Conservation (phyloP, 2,888 invertebrate genomes). For the Euclidia mi region DNA sequence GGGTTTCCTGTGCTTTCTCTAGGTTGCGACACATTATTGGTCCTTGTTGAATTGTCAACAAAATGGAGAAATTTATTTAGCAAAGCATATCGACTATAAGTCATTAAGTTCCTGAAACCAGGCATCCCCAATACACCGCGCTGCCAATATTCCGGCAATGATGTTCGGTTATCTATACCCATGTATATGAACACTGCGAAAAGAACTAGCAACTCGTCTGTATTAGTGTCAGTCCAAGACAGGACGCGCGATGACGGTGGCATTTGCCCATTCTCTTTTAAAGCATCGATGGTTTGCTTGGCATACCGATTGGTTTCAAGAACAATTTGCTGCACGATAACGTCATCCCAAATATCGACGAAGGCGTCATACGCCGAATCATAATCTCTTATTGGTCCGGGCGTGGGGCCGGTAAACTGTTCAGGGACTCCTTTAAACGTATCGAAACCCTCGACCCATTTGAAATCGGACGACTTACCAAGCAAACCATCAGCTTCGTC, state of each 20-base stretch:
- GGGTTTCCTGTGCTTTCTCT: too few relatives aligned
- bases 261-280: neutral
- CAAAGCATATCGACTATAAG: conserved; percentile 33
- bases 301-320: conserved; percentile 26
- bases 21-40: too few relatives aligned
- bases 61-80: conserved; percentile 38
- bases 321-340: conserved; percentile 40
- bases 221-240: conserved; percentile 29
- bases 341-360: conserved; percentile 34
- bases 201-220: conserved; percentile 26
- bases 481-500: too few relatives aligned
- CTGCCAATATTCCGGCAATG: too few relatives aligned
- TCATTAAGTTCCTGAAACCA: conserved; percentile 30
- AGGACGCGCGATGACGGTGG: neutral
- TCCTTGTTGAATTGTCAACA: too few relatives aligned
- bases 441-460: too few relatives aligned
- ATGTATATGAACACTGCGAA: neutral
- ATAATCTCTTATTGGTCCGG: conserved; percentile 39
- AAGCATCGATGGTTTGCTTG: conserved; percentile 26
- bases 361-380: conserved; percentile 45
- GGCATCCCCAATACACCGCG: neutral
- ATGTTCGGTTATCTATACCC: too few relatives aligned
- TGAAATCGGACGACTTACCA: too few relatives aligned
- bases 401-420: conserved; percentile 5
- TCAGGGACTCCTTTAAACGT: too few relatives aligned